Evolutionary conservation across 2,113 vertebrate species (phyloP), one percentile per base, ranked within the genome.

Genomic region (Delphinapterus leucas): DNA sequence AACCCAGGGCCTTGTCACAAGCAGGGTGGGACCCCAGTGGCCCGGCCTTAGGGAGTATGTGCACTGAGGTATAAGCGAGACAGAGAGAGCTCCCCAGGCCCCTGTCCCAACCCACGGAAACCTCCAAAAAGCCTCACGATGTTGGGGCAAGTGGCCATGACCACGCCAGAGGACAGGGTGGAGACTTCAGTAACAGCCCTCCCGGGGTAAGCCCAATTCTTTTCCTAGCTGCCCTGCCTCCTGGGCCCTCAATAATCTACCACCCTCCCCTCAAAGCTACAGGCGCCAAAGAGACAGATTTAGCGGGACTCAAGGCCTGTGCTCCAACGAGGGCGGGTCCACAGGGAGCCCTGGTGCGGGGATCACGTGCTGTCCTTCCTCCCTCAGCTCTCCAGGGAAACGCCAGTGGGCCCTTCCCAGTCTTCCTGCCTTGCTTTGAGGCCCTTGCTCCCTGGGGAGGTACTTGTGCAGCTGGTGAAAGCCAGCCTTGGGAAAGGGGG

Each of bases 351-450:
- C 47, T 17, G 60, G 31, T 33, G 38, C 41, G 6, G 12, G n/a
- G 33, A 23, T 70, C 67, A 21, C 20, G 6, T 7, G n/a, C 4
- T 55, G 25, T 25, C 71, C 47, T 71, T 77, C 90, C 47, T 87
- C 28, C 18, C 3, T 23, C n/a, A 36, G 53, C 61, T 61, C 58
- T 15, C 41, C 4, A 9, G 25, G 41, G 38, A 60, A 53, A 67
- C 6, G 8, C 23, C 5, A 0, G 0, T 6, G 25, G 47, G 21
- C 41, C 74, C 25, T 63, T 44, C 18, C 6, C 49, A 8, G 6
- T 31, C 76, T 61, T 84, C 18, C 23, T 12, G 5, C 55, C 58
- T 53, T 13, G 49, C 76, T 70, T 38, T 12, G n/a, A 26, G 11
- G 36, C 63, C 63, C 63, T 38, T 36, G 74, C 25, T 80, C 9